Base-by-base conservation (phyloP, 2,888 invertebrate genomes). In the Sarcophaga subvicina region DNA sequence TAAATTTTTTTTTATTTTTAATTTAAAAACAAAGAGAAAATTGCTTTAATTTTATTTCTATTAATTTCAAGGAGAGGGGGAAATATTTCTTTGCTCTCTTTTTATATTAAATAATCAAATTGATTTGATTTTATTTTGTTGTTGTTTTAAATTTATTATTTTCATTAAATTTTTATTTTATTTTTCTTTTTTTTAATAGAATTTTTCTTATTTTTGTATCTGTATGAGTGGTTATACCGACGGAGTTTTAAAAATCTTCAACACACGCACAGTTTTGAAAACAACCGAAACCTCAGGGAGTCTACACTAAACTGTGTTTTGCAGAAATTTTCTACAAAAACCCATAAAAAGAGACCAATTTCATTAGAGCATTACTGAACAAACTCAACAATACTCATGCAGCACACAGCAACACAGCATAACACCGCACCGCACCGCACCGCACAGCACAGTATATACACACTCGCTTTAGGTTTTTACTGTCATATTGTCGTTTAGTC, bases 231-330 rank as follows among this genome's bases (percentile, higher is more conserved):
- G 37, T 75, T 85, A 81, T 88, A 88, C 89, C 89, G 89, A 88
- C 89, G 89, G 89, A 88, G 78, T 87, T 88, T 81, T 27, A 73
- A 70, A 79, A 84, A 87, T 82, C 71, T 86, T 88, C 85, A 64
- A 84, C 88, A 89, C 88, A 88, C 89, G 88, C 88, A 89, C 89
- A 59, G 67, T 76, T 82, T 80, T 77, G 67, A 88, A 76, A 84
- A 89, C 91, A 89, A 91, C 91, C 91, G 90, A 90, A 90, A 90
- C 90, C 90, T 90, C 89, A 89, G 90, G 90, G 89, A 91, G 91
- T 91, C 90, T 90, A 91, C 90, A 90, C 90, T 90, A 90, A 91
- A 91, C 91, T 91, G 90, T 89, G 89, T 89, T 90, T 90, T 91
- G 90, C 90, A 90, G 90, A 88, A 88, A 86, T 85, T 88, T 88